Percentiles rank a stretch among this genome's conserved stretches.
Conservation (phyloP, 1,140 invertebrate species). For the Hyposmocoma kahamanoa region DNA sequence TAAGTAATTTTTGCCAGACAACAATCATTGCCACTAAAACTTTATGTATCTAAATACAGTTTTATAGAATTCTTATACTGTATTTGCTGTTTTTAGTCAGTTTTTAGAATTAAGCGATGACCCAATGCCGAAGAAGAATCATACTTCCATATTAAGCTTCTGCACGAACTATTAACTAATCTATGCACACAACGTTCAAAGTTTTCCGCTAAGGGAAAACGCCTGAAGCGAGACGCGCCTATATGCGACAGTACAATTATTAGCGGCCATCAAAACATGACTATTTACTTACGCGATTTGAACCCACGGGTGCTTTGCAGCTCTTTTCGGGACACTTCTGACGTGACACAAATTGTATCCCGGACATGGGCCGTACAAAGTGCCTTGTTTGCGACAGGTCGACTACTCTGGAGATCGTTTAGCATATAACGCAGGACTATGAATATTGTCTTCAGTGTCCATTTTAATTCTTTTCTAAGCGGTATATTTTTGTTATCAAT, state of each 20-base stretch:
- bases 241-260: slow-evolving; percentile 32
- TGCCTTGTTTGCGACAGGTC: background rate
- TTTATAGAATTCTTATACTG: too few relatives aligned
- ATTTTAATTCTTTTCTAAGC: background rate
- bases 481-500: background rate
- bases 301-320: slow-evolving; percentile 23
- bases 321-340: slow-evolving; percentile 5
- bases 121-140: too few relatives aligned
- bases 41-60: too few relatives aligned
- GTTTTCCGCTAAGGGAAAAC: slow-evolving; percentile 40
- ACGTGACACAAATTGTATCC: background rate
- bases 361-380: background rate
- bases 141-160: too few relatives aligned
- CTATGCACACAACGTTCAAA: slow-evolving; percentile 37
- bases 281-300: slow-evolving; percentile 54
- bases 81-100: too few relatives aligned
- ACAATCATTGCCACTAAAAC: too few relatives aligned
- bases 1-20: too few relatives aligned
- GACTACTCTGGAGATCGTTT: background rate
- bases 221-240: slow-evolving; percentile 43
- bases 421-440: background rate
- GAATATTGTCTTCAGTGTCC: background rate
- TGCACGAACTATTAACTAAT: too few relatives aligned
- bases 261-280: slow-evolving; percentile 53
- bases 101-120: too few relatives aligned